Percentiles rank a stretch among this genome's conserved stretches.
phyloP scores from a whole-genome alignment of 2,797 vertebrate species.

The Eptatretus atami region DNA sequence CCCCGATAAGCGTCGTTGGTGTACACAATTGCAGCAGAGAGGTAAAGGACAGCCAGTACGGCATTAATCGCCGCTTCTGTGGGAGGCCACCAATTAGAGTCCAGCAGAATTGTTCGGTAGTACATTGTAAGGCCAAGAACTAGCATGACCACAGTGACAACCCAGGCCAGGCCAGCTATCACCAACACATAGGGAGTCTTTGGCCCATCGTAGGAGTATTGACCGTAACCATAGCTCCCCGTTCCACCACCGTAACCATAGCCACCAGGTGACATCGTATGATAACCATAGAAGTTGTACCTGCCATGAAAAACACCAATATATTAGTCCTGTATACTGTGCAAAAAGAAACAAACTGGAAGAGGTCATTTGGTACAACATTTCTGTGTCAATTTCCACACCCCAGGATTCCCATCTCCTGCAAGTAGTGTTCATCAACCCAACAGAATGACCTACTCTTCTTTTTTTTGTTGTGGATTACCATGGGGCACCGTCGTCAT shows the following conservation, averaged over 20 bases:
- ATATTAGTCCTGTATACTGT: too few species aligned
- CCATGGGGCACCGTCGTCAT: too few species aligned
- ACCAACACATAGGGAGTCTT: conserved; percentile 65
- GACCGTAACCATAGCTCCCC: conserved; percentile 9
- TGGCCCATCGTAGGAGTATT: conserved; percentile 41
- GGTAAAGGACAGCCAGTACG: conserved; percentile 42
- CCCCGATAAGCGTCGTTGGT: conserved; percentile 54
- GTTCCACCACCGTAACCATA: conserved; percentile 11
- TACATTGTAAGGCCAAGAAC: conserved; percentile 91
- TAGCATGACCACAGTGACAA: conserved; percentile 44
- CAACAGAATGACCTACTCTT: too few species aligned
- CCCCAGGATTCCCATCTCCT: too few species aligned
- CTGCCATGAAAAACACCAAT: too few species aligned
- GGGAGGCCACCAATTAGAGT: conserved; percentile 77
- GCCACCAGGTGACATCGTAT: conserved; percentile 23
- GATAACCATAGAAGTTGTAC: conserved; percentile 56
- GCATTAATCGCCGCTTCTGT: conserved; percentile 70
- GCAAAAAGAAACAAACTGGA: too few species aligned
- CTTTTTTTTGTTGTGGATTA: too few species aligned
- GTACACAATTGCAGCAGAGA: conserved; percentile 50
- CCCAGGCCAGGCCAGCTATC: conserved; percentile 44
- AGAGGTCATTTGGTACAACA: too few species aligned
- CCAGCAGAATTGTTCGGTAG: conserved; percentile 67
- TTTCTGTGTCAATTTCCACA: too few species aligned
- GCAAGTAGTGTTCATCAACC: too few species aligned